Conservation (phyloP, 2,888 invertebrate species). For the Mechanitis mazaeus region DNA sequence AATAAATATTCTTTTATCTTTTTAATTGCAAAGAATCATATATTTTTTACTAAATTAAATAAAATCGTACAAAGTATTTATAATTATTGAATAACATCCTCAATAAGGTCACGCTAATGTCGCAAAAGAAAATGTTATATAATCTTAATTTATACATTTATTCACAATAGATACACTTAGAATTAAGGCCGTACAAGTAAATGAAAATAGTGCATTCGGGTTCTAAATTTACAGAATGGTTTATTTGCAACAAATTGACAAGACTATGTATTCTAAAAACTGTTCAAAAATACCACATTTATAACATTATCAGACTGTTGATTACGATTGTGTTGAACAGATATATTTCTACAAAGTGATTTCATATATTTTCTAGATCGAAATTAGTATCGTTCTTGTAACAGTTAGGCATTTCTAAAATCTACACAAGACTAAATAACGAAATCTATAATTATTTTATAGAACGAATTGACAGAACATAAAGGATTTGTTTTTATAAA, state of each 20-base stretch:
- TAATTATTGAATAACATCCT: background rate
- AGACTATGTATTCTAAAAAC: background rate
- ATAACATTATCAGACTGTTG: slow-evolving; percentile 2
- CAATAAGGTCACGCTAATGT: background rate
- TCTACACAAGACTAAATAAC: background rate
- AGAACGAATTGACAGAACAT: slow-evolving; percentile 4
- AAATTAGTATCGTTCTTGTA: background rate
- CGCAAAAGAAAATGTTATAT: background rate
- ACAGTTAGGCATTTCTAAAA: slow-evolving; percentile 6
- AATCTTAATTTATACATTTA: slow-evolving; percentile 21
- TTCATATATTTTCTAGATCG: background rate
- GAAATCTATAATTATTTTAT: background rate
- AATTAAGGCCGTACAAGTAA: slow-evolving; percentile 5
- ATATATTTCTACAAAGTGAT: slow-evolving; percentile 3
- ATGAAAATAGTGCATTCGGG: slow-evolving; percentile 6
- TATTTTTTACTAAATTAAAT: too few species aligned
- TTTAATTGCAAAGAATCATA: too few species aligned
- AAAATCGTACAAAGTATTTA: too few species aligned
- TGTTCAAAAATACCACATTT: background rate
- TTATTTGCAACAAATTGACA: slow-evolving; percentile 20
- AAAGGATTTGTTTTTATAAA: background rate
- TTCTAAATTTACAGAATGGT: background rate
- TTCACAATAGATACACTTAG: slow-evolving; percentile 28
- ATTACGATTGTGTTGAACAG: slow-evolving; percentile 1
- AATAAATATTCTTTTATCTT: too few species aligned